Percentiles rank a stretch among this genome's conserved stretches.
phyloP scores from a whole-genome alignment of 2,797 vertebrate species.

The Xenops minutus region DNA sequence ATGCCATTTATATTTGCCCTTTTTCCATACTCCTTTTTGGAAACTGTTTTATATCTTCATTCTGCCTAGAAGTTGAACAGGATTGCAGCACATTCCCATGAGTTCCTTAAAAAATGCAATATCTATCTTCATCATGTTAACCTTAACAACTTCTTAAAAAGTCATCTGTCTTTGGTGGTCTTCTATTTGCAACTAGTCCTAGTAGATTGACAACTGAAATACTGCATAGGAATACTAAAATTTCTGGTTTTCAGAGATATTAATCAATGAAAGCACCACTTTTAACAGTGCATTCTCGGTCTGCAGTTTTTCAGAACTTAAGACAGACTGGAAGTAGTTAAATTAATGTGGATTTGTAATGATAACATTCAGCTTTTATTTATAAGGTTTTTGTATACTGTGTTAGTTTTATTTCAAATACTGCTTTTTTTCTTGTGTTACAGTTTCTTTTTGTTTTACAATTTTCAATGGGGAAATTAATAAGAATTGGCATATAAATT shows the following conservation, averaged over 20 bases:
- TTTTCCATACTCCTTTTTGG: neutral
- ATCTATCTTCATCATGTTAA: neutral
- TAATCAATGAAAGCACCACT: neutral
- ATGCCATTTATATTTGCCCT: neutral
- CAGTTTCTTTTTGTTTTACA: neutral
- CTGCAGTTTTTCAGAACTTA: neutral
- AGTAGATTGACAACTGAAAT: neutral
- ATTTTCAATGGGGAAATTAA: neutral
- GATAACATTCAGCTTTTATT: neutral
- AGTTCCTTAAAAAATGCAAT: neutral
- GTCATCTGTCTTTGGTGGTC: neutral
- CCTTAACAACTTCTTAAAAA: neutral
- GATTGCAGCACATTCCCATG: neutral
- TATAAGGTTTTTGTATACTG: neutral
- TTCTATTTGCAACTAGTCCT: neutral
- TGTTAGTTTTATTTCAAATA: neutral
- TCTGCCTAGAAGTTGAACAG: neutral
- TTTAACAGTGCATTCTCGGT: neutral
- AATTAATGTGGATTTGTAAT: neutral
- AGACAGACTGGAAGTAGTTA: neutral
- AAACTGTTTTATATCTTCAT: neutral
- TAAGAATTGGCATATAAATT: neutral
- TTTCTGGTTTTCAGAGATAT: neutral
- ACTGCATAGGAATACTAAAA: neutral
- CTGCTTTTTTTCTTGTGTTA: neutral